Evolutionary conservation across 2,797 vertebrate species (phyloP).

Genomic region (Sebastes cheni): DNA sequence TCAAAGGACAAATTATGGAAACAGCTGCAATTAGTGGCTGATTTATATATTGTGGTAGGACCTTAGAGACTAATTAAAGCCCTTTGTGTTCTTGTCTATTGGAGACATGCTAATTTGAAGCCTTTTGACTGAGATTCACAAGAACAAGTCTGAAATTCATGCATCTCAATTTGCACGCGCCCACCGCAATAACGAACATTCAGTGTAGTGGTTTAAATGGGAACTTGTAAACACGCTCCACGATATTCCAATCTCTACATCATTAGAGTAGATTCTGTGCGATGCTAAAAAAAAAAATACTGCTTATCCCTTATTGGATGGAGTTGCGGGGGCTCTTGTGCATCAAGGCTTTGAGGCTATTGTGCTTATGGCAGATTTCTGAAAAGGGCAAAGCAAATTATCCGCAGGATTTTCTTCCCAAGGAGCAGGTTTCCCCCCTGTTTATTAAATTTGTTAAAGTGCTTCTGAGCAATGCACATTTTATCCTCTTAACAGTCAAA

Average conservation of each 20-base stretch:
- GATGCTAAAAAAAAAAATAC: slow-evolving; percentile 37
- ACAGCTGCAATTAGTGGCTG: slow-evolving; percentile 78
- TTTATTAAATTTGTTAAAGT: slow-evolving; percentile 88
- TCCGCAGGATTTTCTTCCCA: slow-evolving; percentile 67
- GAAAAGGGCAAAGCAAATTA: slow-evolving; percentile 71
- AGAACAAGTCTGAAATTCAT: slow-evolving; percentile 65
- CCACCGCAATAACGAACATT: slow-evolving; percentile 43
- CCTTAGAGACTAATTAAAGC: slow-evolving; percentile 82
- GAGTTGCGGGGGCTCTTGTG: slow-evolving; percentile 41
- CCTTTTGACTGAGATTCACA: slow-evolving; percentile 71
- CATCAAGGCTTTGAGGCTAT: slow-evolving; percentile 50
- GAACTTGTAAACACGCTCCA: slow-evolving; percentile 46
- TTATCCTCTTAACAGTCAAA: slow-evolving; percentile 89
- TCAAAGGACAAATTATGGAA: slow-evolving; percentile 75
- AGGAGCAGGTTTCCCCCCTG: slow-evolving; percentile 66
- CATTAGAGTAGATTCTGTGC: slow-evolving; percentile 46
- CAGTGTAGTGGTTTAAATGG: slow-evolving; percentile 38
- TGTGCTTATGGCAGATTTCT: slow-evolving; percentile 62
- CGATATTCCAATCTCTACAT: slow-evolving; percentile 37
- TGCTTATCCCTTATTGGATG: slow-evolving; percentile 37
- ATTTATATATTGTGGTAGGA: slow-evolving; percentile 75
- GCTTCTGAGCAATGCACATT: slow-evolving; percentile 85
- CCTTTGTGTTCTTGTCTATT: slow-evolving; percentile 77
- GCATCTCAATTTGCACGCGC: slow-evolving; percentile 61
- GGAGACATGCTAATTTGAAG: slow-evolving; percentile 77